Conservation (phyloP, 2,888 invertebrate genomes). For the Acanthosepion pharaonis region DNA sequence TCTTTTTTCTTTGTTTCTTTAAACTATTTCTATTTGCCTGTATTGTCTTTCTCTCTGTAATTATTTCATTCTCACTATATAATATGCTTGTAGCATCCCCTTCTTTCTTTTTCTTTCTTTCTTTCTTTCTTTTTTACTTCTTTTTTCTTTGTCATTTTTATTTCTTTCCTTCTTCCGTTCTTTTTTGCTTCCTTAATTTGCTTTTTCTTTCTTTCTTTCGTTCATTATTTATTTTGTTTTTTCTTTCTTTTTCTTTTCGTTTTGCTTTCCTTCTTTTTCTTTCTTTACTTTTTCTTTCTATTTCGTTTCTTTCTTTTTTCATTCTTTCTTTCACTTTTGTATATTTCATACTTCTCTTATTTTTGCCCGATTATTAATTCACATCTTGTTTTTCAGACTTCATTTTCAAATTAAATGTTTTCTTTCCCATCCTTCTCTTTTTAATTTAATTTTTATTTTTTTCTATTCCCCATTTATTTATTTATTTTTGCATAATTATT, state of each 20-base stretch:
- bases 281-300: background rate
- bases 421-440: background rate
- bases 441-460: background rate
- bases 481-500: background rate
- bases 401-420: background rate
- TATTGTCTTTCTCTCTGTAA: background rate
- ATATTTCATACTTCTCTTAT: no score
- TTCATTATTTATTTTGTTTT: no score
- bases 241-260: background rate
- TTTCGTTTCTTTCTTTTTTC: background rate
- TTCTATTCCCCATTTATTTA: background rate
- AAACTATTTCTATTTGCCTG: no score
- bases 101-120: background rate
- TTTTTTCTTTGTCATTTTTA: no score
- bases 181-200: no score
- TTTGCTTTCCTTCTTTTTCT: background rate
- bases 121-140: no score
- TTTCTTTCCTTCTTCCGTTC: no score
- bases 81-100: no score
- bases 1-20: no score
- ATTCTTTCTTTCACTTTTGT: background rate
- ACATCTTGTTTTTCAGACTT: no score
- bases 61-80: background rate
- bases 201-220: no score
- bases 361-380: no score